These are phyloP conservation scores for Diarsia mendica DNA, from an alignment of 2,888 invertebrate genomes.

Conservation along the genomic window DNA sequence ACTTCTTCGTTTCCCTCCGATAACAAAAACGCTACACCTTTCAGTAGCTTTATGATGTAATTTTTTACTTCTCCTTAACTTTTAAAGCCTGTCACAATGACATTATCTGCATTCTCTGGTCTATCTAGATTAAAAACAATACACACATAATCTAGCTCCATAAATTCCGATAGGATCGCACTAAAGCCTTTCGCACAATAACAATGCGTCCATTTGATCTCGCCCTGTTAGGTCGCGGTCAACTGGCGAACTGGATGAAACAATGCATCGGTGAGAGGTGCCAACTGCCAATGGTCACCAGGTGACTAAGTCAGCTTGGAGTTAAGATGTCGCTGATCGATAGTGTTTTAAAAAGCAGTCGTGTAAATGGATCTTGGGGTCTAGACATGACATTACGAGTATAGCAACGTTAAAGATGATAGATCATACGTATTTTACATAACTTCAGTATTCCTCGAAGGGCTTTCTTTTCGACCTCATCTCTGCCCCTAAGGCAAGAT, in stretches of 20 bases:
- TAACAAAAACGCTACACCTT: background rate
- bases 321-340: slow-evolving; percentile 32
- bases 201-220: slow-evolving; percentile 35
- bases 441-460: too few relatives aligned
- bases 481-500: too few relatives aligned
- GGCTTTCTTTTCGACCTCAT: too few relatives aligned
- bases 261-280: slow-evolving; percentile 46
- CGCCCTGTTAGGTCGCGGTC: slow-evolving; percentile 49
- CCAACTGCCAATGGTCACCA: slow-evolving; percentile 30
- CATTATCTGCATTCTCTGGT: background rate
- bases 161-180: slow-evolving; percentile 9
- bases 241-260: slow-evolving; percentile 39
- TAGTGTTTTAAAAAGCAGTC: slow-evolving; percentile 6
- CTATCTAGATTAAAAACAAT: background rate
- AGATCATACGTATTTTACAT: too few relatives aligned
- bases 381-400: too few relatives aligned
- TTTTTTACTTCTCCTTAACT: too few relatives aligned
- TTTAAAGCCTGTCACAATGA: background rate
- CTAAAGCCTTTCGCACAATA: slow-evolving; percentile 22
- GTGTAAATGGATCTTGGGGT: background rate
- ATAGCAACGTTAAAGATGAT: too few relatives aligned
- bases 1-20: too few relatives aligned
- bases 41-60: background rate
- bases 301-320: slow-evolving; percentile 28
- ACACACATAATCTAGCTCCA: background rate